phyloP scores from a whole-genome alignment of 1,140 invertebrate species.

The Capitella teleta region DNA sequence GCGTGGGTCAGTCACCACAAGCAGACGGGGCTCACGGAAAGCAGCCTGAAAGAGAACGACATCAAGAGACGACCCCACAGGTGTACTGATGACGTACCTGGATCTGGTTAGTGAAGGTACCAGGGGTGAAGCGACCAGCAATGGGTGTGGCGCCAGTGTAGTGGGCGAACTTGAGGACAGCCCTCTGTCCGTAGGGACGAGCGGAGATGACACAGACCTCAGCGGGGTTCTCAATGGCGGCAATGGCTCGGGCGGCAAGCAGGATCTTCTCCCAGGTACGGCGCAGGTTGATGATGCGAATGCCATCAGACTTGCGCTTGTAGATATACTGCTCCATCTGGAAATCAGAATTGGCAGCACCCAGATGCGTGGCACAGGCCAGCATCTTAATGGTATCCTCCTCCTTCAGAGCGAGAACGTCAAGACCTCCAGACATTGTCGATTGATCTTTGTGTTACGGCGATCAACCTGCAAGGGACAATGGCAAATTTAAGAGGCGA shows the following conservation, averaged over 20 bases:
- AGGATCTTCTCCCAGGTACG: conserved; percentile 98
- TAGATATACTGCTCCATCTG: conserved; percentile 90
- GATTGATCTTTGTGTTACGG: conserved; percentile 25
- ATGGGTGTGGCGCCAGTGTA: conserved; percentile 96
- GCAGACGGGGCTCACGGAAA: conserved; percentile 90
- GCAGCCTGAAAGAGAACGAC: conserved; percentile 60
- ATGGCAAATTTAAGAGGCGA: no score
- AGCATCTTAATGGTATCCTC: conserved; percentile 98
- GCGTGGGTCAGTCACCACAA: conserved; percentile 91
- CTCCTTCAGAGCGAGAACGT: conserved; percentile 37
- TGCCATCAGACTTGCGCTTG: conserved; percentile 84
- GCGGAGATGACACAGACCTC: conserved; percentile 96
- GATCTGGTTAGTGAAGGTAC: conserved; percentile 93
- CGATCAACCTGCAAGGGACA: conserved; percentile 24
- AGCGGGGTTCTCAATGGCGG: conserved; percentile 91
- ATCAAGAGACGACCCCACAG: background rate
- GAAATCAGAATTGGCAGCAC: conserved; percentile 87
- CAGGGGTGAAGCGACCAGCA: conserved; percentile 97
- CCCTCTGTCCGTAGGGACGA: conserved; percentile 87
- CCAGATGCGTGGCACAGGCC: conserved; percentile 83
- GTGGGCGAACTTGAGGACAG: conserved; percentile 95
- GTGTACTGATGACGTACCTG: conserved; percentile 45
- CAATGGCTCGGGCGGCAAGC: conserved; percentile 92
- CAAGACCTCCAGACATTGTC: conserved; percentile 40
- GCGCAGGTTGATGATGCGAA: conserved; percentile 88